Base-by-base conservation (phyloP, 2,797 vertebrate genomes). In the Trichosurus vulpecula region DNA sequence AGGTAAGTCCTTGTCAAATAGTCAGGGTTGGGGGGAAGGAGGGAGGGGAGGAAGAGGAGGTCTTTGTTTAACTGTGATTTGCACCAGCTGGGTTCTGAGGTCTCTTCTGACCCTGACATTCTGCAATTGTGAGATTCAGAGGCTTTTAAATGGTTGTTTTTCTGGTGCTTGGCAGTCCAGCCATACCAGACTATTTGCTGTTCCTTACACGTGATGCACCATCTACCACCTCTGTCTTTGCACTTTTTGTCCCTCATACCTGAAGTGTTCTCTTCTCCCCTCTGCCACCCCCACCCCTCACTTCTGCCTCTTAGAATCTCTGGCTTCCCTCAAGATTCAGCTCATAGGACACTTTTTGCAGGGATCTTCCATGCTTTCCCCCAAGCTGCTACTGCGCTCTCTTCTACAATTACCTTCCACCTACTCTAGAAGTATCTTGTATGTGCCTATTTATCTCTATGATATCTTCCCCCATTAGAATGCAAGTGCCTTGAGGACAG, bases 11-110 rank as follows among this genome's bases (percentile, higher is more conserved):
- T 81, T 27, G 41, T 47, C 74, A 81, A 47, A 81, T 47, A 81
- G 41, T 41, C 19, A 2, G 66, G 6, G 16, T 22, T n/a, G n/a
- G 2, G n/a, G 35, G 6, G 2, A 2, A 11, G 9, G 2, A n/a
- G n/a, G n/a, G n/a, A n/a, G n/a, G n/a, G n/a, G n/a, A n/a, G n/a
- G n/a, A n/a, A n/a, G 22, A 4, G 35, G 22, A 11, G 5, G n/a
- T 47, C 16, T 22, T 47, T 47, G 74, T 81, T 81, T 47, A 81
- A 27, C 11, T 27, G 41, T 81, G 74, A 81, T 47, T 74, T 22
- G n/a, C 1, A 22, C 16, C n/a, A 74, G n/a, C 22, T 47, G 22
- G 41, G 47, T 81, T 47, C 74, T 81, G 12, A 81, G 22, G 4
- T 81, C 2, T 81, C 22, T 81, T 81, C 31, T n/a, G 47, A 11